These are phyloP conservation scores for Bugula neritina DNA, from an alignment of 2,888 invertebrate species.

Conservation along the genomic window DNA sequence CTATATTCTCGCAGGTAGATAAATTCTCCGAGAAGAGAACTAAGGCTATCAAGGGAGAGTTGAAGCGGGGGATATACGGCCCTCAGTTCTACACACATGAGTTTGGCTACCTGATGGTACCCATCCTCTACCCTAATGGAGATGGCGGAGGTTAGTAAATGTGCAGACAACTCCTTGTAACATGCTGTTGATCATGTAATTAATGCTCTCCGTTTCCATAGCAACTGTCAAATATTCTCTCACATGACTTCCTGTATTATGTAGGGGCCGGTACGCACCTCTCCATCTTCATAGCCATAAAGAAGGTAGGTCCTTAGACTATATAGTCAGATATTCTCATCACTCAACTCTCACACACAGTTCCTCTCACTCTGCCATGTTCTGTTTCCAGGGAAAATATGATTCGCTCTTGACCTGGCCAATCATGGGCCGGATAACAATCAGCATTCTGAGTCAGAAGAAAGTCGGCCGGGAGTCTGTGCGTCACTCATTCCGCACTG, in stretches of 20 bases:
- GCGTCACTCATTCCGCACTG: constrained; percentile 3
- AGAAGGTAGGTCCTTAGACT: neutral
- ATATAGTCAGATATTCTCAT: neutral
- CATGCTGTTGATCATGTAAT: neutral
- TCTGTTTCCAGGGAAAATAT: neutral
- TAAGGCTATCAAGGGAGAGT: constrained; percentile 22
- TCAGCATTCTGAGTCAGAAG: constrained; percentile 4
- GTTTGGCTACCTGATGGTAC: constrained; percentile 18
- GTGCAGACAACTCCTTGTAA: neutral
- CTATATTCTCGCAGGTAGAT: no score
- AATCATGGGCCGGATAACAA: constrained; percentile 3
- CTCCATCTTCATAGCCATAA: constrained; percentile 22
- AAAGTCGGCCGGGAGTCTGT: constrained; percentile 10
- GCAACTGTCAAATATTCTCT: no score
- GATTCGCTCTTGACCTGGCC: constrained; percentile 13
- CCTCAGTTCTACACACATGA: constrained; percentile 20
- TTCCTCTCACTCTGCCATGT: neutral
- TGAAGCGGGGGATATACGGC: constrained; percentile 9
- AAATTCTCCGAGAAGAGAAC: constrained; percentile 12
- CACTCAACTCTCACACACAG: no score
- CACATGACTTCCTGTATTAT: no score
- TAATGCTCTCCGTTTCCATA: no score
- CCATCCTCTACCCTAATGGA: constrained; percentile 19
- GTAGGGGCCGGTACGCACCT: constrained; percentile 15
- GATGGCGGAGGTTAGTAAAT: constrained; percentile 4